These are phyloP conservation scores for Chrysolina americana DNA, from an alignment of 2,888 invertebrate species.

Conservation along the genomic window DNA sequence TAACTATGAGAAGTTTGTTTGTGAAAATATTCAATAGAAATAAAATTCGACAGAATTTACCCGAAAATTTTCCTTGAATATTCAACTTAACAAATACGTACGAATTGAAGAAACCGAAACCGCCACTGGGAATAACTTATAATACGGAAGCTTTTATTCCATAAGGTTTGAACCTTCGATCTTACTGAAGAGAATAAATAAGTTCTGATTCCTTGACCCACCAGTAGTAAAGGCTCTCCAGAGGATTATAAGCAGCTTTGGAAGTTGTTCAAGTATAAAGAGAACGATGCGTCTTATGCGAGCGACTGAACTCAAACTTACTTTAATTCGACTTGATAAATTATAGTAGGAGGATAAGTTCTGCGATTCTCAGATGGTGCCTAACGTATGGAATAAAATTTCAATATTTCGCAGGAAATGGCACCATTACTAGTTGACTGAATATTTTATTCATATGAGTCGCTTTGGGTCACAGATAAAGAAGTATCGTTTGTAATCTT, in stretches of 20 bases:
- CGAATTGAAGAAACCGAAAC: too few species aligned
- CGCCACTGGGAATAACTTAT: neutral
- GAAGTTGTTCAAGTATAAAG: constrained; percentile 43
- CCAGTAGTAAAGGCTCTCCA: constrained; percentile 36
- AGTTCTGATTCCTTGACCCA: neutral
- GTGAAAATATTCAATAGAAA: too few species aligned
- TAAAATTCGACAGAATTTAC: too few species aligned
- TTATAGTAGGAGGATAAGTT: constrained; percentile 18
- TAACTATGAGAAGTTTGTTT: too few species aligned
- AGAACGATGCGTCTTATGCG: constrained; percentile 38
- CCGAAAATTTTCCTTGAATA: too few species aligned
- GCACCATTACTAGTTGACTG: neutral
- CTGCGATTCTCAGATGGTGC: neutral
- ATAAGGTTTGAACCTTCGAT: neutral
- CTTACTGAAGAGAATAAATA: neutral
- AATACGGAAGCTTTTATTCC: too few species aligned
- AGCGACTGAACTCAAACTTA: constrained; percentile 37
- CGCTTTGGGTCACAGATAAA: too few species aligned
- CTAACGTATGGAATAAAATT: constrained; percentile 24
- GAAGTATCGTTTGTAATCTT: too few species aligned
- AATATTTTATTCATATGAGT: neutral
- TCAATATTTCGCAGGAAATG: constrained; percentile 22
- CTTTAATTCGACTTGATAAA: constrained; percentile 42
- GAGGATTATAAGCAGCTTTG: constrained; percentile 45
- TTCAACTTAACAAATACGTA: too few species aligned